Evolutionary conservation across 2,888 invertebrate genomes (phyloP), one percentile per base, ranked within the genome.

Genomic region (Phyllotreta cruciferae): DNA sequence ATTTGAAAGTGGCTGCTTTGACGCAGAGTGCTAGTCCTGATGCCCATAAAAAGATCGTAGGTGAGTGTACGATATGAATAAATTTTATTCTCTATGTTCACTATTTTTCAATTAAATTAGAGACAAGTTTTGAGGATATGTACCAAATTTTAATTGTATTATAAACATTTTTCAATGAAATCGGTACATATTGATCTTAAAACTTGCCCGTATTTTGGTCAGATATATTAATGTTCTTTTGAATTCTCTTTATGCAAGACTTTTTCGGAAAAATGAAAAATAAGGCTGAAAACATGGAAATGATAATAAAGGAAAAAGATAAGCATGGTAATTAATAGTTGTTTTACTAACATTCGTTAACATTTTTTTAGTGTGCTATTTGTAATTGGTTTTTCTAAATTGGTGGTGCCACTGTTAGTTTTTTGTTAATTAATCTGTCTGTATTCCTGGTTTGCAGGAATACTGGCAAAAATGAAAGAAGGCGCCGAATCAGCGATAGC

Each of bases 231-330:
- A 64, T n/a, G n/a, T 52, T 49, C 63, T 61, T 35, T 54, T 13
- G 24, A 57, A 35, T 42, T 54, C 54, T 69, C 63, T 69, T 71
- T 62, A 66, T 70, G 74, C 71, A 84, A 91, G 97, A 96, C 82
- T 94, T 98, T 86, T 92, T 98, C 80, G 95, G 94, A 70, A 95
- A 95, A 78, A 95, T 97, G 70, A 98, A 96, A 87, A 96, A 96
- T 84, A 96, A 94, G 82, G 94, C 95, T 0, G 94, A 93, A 64
- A 94, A 94, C 83, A 89, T 95, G 89, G 94, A 95, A 81, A 86
- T 93, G 78, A 91, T 92, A 68, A 86, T 95, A 68, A 95, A 94
- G 83, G 94, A 95, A 78, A 94, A 94, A 85, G 94, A 94, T 80
- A 93, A 93, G 80, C 94, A 95, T 82, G 94, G 94, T 88, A 82